Conservation (phyloP, 2,797 vertebrate genomes). For the Tarsius wallacei region DNA sequence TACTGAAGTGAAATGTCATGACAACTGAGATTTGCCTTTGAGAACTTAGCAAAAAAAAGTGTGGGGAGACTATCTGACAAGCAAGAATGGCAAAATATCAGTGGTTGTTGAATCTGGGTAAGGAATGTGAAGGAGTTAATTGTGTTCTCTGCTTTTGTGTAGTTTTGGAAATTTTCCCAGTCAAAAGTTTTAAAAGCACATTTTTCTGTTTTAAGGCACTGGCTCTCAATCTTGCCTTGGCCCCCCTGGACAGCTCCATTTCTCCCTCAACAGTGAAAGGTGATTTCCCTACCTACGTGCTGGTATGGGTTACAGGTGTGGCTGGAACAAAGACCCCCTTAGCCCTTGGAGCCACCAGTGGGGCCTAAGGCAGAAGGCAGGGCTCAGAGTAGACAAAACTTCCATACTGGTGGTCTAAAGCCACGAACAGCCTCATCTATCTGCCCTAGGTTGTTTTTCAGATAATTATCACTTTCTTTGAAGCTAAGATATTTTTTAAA, state of each 20-base stretch:
- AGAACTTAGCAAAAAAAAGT: background rate
- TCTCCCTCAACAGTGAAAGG: background rate
- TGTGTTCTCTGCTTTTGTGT: background rate
- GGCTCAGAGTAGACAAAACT: background rate
- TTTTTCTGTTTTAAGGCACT: slow-evolving; percentile 25
- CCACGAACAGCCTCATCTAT: background rate
- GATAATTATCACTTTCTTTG: background rate
- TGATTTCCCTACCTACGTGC: background rate
- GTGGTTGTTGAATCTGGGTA: background rate
- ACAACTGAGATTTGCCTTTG: background rate
- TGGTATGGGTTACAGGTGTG: background rate
- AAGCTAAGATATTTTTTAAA: background rate
- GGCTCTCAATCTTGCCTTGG: background rate
- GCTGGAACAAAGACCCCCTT: background rate
- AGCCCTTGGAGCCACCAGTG: background rate
- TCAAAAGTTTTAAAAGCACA: background rate
- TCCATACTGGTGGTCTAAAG: background rate
- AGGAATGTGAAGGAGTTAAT: background rate
- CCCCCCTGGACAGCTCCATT: background rate
- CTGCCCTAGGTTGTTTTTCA: background rate
- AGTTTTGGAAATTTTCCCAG: slow-evolving; percentile 24
- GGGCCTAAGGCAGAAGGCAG: background rate
- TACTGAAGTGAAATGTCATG: background rate
- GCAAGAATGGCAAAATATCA: slow-evolving; percentile 26
- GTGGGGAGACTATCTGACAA: background rate